A percentile compares a stretch with the other conserved stretches of the same genome.
phyloP scores from a whole-genome alignment of 2,113 vertebrate genomes.

The Poecilia latipinna region DNA sequence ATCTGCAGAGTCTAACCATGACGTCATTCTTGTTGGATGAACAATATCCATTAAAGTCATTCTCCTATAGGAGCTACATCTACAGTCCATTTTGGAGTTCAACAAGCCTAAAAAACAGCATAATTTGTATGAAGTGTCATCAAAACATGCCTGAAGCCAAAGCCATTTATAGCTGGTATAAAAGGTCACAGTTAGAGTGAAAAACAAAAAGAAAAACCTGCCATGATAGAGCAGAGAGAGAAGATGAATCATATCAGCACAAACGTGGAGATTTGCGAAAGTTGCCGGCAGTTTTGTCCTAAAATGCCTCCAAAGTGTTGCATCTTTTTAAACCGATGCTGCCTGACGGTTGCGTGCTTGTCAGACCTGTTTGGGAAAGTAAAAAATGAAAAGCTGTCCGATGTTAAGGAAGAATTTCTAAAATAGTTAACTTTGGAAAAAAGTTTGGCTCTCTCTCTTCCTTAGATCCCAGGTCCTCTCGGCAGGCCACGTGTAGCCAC shows the following conservation, averaged over 20 bases:
- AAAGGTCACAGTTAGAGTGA: slow-evolving; percentile 11
- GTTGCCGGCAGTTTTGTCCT: background rate
- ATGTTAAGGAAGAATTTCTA: too few relatives aligned
- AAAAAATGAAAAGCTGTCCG: background rate
- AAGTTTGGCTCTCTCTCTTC: too few relatives aligned
- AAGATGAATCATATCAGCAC: background rate
- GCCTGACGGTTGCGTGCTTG: background rate
- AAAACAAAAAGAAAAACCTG: background rate
- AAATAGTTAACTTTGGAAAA: too few relatives aligned
- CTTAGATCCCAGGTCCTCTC: too few relatives aligned
- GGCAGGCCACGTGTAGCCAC: too few relatives aligned
- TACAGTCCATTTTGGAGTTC: slow-evolving; percentile 4
- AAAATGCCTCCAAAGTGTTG: background rate
- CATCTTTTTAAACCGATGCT: background rate
- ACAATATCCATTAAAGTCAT: slow-evolving; percentile 1
- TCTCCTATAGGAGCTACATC: background rate
- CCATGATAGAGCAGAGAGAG: background rate
- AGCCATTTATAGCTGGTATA: slow-evolving; percentile 23
- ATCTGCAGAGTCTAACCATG: background rate
- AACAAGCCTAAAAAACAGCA: background rate
- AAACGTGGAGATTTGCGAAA: background rate
- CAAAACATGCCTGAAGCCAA: background rate
- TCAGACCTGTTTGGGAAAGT: background rate
- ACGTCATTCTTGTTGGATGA: background rate
- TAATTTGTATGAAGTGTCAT: slow-evolving; percentile 14